phyloP scores from a whole-genome alignment of 2,113 vertebrate species.

The Macrotis lagotis region DNA sequence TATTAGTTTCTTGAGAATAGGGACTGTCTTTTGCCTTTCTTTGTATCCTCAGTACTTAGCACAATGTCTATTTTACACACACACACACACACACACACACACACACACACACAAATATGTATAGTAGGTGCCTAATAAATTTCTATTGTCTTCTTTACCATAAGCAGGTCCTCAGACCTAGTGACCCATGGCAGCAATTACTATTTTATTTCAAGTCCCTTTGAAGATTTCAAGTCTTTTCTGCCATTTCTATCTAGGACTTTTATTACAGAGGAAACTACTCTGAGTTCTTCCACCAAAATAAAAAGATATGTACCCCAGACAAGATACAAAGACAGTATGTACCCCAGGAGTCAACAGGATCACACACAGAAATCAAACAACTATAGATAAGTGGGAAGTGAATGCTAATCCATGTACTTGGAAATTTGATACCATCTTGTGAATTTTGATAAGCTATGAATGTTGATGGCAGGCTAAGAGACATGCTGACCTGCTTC shows the following conservation, averaged over 20 bases:
- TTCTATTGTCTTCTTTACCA: neutral
- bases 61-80: neutral
- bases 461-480: neutral
- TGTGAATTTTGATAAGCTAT: neutral
- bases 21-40: neutral
- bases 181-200: neutral
- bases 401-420: neutral
- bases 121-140: neutral
- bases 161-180: neutral
- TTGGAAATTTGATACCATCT: neutral
- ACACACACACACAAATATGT: too few species aligned
- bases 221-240: neutral
- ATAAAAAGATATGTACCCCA: neutral
- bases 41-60: neutral
- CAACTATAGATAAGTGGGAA: neutral
- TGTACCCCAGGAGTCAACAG: neutral
- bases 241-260: neutral
- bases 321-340: neutral
- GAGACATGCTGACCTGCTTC: neutral
- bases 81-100: too few species aligned
- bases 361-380: neutral
- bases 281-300: neutral
- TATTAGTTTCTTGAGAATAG: neutral
- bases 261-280: neutral
- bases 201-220: neutral